phyloP scores from a whole-genome alignment of 2,888 invertebrate species.

The Caenorhabditis macrosperma region DNA sequence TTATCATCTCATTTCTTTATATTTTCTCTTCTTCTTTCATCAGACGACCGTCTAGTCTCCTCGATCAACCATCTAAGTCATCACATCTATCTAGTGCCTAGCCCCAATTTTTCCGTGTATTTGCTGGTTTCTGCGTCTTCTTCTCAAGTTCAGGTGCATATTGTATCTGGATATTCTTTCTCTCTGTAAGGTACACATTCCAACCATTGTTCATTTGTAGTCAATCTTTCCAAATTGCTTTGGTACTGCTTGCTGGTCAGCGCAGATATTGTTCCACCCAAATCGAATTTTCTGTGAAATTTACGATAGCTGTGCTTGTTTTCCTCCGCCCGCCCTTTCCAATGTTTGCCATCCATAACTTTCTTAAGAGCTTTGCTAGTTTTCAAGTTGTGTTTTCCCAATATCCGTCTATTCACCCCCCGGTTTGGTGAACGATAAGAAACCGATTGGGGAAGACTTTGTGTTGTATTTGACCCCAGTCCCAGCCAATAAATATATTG shows the following conservation, averaged over 20 bases:
- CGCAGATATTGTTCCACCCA: not conserved
- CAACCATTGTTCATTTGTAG: constrained; percentile 10
- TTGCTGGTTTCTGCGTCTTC: constrained; percentile 13
- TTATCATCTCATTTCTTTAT: constrained; percentile 45
- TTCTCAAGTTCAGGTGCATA: constrained; percentile 22
- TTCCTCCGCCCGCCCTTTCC: constrained; percentile 2
- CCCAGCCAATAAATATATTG: constrained; percentile 8
- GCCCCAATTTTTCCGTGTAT: constrained; percentile 14
- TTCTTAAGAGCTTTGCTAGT: constrained; percentile 49
- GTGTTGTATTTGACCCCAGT: not conserved
- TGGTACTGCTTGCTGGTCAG: constrained; percentile 50
- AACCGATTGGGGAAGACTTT: constrained; percentile 24
- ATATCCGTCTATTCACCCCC: constrained; percentile 46
- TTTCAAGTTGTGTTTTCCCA: constrained; percentile 35
- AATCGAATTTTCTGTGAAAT: constrained; percentile 25
- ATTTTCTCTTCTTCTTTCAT: not conserved
- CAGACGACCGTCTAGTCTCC: constrained; percentile 20
- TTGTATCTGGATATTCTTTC: constrained; percentile 18
- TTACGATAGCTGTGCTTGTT: constrained; percentile 7
- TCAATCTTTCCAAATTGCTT: constrained; percentile 23
- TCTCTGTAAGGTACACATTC: constrained; percentile 23
- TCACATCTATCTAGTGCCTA: constrained; percentile 26
- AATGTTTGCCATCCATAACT: constrained; percentile 23
- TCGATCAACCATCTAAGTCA: constrained; percentile 22
- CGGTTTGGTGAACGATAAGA: constrained; percentile 33